Evolutionary conservation across 2,113 vertebrate genomes (phyloP), one percentile per base, ranked within the genome.

Genomic region (Pteropus alecto): DNA sequence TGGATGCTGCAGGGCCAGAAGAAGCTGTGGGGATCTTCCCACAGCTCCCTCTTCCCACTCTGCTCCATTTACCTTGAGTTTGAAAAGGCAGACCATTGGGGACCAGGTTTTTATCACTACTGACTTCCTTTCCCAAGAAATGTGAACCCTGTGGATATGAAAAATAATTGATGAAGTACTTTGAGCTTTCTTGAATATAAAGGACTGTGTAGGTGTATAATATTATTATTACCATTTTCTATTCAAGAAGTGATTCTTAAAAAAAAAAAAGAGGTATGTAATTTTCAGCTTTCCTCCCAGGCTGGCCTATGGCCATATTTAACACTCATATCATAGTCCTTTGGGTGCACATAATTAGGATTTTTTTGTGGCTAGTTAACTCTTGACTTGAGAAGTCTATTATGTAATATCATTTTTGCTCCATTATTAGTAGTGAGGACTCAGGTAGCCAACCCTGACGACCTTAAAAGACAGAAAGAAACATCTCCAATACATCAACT

Each of bases 311-410:
- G 88, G 95, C 87, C 89, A 86, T 71, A 92, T 92, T 97, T 97
- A 98, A 76, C 87, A 81, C 35, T 95, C 97, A 97, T 26, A 46
- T 84, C 43, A 14, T 38, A 24, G 92, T 92, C n/a, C 24, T 65
- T 85, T 93, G 90, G 48, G 46, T 86, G n/a, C 7, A 94, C 63
- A 82, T 85, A 97, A 98, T 97, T 83, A 97, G 41, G 86, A 81
- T 85, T 98, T 26, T 94, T 97, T 98, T 88, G 93, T 46, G 88
- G 96, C 61, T 84, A 3, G 18, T 91, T 97, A 97, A 95, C 87
- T 90, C 67, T 93, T 93, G 68, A 87, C 89, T 97, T 89, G 76
- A 90, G 79, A 96, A 96, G 56, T 85, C 2, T 41, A 63, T 90
- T 94, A 71, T 65, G 21, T 87, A 96, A 91, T 38, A 90, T 82